phyloP scores from a whole-genome alignment of 2,888 invertebrate species.

The Clistopyga incitator region DNA sequence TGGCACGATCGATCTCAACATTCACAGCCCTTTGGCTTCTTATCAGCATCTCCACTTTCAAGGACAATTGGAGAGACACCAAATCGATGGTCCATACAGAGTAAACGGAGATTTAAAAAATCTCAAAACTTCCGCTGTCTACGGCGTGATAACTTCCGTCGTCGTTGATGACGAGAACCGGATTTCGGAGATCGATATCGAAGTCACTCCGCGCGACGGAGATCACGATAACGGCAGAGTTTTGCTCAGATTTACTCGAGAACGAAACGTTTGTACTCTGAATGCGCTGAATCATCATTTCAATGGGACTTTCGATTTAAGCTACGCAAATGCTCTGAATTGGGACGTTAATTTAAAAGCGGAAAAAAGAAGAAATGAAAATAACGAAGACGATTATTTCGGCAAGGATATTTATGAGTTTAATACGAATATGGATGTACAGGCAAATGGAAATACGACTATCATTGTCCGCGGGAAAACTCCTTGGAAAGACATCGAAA shows the following conservation, averaged over 20 bases:
- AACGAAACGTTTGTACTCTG: slow-evolving; percentile 70
- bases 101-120: slow-evolving; percentile 76
- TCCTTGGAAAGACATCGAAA: slow-evolving; percentile 83
- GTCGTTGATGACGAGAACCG: slow-evolving; percentile 27
- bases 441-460: slow-evolving; percentile 78
- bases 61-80: slow-evolving; percentile 71
- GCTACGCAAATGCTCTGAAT: slow-evolving; percentile 76
- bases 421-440: slow-evolving; percentile 75
- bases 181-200: slow-evolving; percentile 29
- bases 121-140: slow-evolving; percentile 51
- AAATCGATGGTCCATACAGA: slow-evolving; percentile 60
- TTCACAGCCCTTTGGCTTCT: slow-evolving; percentile 71
- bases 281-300: slow-evolving; percentile 50
- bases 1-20: slow-evolving; percentile 68
- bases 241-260: slow-evolving; percentile 69
- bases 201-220: slow-evolving; percentile 24
- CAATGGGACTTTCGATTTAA: slow-evolving; percentile 71
- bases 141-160: slow-evolving; percentile 62
- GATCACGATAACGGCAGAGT: slow-evolving; percentile 45
- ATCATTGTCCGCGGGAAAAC: slow-evolving; percentile 81
- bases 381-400: not conserved
- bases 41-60: slow-evolving; percentile 72
- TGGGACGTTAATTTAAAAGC: slow-evolving; percentile 73
- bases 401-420: slow-evolving; percentile 67
- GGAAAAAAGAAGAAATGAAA: slow-evolving; percentile 20